Conservation (phyloP, 2,888 invertebrate species). For the Heliconius aoede region DNA sequence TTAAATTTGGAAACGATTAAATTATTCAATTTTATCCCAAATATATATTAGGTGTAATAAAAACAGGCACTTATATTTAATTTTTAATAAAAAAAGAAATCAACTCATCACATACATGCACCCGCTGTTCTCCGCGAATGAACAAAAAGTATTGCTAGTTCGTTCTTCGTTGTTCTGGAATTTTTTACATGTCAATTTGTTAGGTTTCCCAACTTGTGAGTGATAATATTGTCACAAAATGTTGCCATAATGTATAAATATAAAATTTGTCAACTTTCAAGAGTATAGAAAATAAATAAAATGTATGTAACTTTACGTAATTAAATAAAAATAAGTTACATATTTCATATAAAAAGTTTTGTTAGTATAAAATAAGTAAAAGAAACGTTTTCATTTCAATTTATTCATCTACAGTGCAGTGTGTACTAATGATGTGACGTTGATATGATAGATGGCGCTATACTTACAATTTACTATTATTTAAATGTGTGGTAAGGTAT, state of each 20-base stretch:
- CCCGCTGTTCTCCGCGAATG: constrained; percentile 68
- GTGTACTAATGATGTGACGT: background rate
- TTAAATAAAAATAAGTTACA: background rate
- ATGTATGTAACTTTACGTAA: background rate
- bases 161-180: constrained; percentile 19
- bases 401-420: background rate
- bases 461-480: background rate
- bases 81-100: constrained; percentile 41
- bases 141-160: constrained; percentile 62
- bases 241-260: background rate
- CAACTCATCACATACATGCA: constrained; percentile 66
- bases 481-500: background rate
- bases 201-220: constrained; percentile 28
- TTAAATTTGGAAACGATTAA: constrained; percentile 34
- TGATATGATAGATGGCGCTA: background rate
- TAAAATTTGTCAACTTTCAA: background rate
- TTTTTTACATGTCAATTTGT: constrained; percentile 16
- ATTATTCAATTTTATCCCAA: background rate
- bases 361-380: too few relatives aligned
- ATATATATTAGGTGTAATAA: background rate
- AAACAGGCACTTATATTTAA: background rate
- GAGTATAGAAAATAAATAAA: background rate
- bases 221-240: background rate
- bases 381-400: background rate
- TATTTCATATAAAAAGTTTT: background rate